phyloP scores from a whole-genome alignment of 2,797 vertebrate genomes.

The Mormyrops boulengeri region DNA sequence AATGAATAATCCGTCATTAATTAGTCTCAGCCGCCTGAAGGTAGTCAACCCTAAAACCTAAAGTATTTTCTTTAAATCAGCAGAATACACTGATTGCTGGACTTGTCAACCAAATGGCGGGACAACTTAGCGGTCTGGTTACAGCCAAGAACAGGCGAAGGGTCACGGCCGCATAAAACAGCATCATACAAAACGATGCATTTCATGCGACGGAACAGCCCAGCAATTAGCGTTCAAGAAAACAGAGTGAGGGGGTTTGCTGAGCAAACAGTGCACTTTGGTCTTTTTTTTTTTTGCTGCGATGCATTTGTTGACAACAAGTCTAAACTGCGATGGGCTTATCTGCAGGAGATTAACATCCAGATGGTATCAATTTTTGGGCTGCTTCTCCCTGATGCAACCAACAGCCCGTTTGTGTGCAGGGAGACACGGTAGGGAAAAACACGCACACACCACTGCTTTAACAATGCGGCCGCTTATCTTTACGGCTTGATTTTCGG shows the following conservation, averaged over 20 bases:
- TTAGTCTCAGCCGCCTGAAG: constrained; percentile 16
- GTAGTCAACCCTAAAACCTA: neutral
- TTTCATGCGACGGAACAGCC: neutral
- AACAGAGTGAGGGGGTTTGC: constrained; percentile 1
- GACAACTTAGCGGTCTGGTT: neutral
- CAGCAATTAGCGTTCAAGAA: neutral
- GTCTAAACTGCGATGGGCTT: constrained; percentile 43
- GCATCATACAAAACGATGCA: neutral
- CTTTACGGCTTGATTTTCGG: constrained; percentile 32
- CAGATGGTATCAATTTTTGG: constrained; percentile 33
- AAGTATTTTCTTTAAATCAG: constrained; percentile 13
- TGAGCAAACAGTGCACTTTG: constrained; percentile 16
- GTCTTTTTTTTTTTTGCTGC: neutral
- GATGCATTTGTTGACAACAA: constrained; percentile 16
- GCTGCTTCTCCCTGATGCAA: constrained; percentile 32
- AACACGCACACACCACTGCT: constrained; percentile 33
- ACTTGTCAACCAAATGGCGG: neutral
- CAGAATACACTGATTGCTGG: neutral
- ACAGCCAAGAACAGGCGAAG: neutral
- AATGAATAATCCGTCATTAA: constrained; percentile 17
- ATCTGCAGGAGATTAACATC: constrained; percentile 60
- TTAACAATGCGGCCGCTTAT: constrained; percentile 43
- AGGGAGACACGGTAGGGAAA: constrained; percentile 17
- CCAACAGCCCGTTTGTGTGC: constrained; percentile 27
- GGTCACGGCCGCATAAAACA: neutral